These are phyloP conservation scores for Paralichthys olivaceus DNA, from an alignment of 2,113 vertebrate species.

Conservation along the genomic window DNA sequence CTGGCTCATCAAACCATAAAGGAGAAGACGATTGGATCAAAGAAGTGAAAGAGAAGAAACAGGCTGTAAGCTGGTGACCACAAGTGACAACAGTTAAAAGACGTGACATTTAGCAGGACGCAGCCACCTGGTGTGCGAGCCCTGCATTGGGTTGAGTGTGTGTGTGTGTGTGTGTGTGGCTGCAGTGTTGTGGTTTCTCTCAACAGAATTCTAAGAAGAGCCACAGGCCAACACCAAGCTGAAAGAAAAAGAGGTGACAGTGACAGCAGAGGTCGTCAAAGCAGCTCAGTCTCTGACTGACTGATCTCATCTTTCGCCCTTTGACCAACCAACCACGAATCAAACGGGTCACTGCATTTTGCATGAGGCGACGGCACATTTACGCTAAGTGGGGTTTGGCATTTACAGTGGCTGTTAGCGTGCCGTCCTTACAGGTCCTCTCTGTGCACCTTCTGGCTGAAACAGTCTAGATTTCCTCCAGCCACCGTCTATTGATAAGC, in stretches of 20 bases:
- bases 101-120: slow-evolving; percentile 54
- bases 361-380: not conserved
- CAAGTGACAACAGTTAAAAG: slow-evolving; percentile 45
- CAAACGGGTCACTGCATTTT: slow-evolving; percentile 25
- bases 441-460: slow-evolving; percentile 22
- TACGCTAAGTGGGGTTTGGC: slow-evolving; percentile 25
- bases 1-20: slow-evolving; percentile 25
- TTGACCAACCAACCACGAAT: slow-evolving; percentile 25
- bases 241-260: slow-evolving; percentile 1
- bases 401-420: slow-evolving; percentile 41
- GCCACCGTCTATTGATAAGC: slow-evolving; percentile 69
- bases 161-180: slow-evolving; percentile 7
- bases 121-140: slow-evolving; percentile 21
- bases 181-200: slow-evolving; percentile 10
- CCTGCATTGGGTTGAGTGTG: not conserved
- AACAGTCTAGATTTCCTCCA: slow-evolving; percentile 55
- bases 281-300: slow-evolving; percentile 13
- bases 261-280: slow-evolving; percentile 4
- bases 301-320: slow-evolving; percentile 14
- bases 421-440: slow-evolving; percentile 19
- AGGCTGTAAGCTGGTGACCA: slow-evolving; percentile 31
- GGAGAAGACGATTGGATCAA: slow-evolving; percentile 29
- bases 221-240: slow-evolving; percentile 1
- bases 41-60: not conserved
- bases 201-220: not conserved